These are phyloP conservation scores for Neomorphus geoffroyi DNA, from an alignment of 2,797 vertebrate species.

Conservation along the genomic window DNA sequence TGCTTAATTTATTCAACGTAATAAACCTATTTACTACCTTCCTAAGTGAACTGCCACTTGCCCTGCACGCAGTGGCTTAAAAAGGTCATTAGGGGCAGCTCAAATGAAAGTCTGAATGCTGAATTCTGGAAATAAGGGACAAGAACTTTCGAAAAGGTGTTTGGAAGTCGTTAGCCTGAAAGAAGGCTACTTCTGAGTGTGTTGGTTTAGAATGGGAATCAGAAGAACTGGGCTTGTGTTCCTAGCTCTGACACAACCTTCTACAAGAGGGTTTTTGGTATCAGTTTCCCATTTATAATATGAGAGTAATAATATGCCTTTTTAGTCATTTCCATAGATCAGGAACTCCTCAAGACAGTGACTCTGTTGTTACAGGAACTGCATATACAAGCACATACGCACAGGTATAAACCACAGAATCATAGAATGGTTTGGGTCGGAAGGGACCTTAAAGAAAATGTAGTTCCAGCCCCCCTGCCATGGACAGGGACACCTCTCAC, in stretches of 20 bases:
- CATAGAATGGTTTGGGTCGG: no score
- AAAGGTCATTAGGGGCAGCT: not conserved
- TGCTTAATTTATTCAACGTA: not conserved
- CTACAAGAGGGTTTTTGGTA: not conserved
- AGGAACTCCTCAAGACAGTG: not conserved
- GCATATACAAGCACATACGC: not conserved
- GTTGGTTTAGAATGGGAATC: not conserved
- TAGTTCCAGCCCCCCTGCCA: no score
- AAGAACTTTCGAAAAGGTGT: not conserved
- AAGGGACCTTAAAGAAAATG: no score
- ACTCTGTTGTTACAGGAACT: not conserved
- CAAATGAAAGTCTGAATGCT: not conserved
- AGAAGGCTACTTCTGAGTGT: not conserved
- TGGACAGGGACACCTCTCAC: no score
- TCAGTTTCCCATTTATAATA: not conserved
- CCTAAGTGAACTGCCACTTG: not conserved
- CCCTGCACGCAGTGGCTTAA: not conserved
- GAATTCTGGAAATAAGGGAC: not conserved
- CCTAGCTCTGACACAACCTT: not conserved
- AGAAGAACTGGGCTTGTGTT: not conserved
- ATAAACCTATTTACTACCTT: not conserved
- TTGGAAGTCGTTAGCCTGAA: not conserved
- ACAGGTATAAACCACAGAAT: accelerated
- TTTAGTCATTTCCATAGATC: not conserved
- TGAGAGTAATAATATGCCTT: not conserved